phyloP scores from a whole-genome alignment of 2,113 vertebrate species.

The Anas platyrhynchos region DNA sequence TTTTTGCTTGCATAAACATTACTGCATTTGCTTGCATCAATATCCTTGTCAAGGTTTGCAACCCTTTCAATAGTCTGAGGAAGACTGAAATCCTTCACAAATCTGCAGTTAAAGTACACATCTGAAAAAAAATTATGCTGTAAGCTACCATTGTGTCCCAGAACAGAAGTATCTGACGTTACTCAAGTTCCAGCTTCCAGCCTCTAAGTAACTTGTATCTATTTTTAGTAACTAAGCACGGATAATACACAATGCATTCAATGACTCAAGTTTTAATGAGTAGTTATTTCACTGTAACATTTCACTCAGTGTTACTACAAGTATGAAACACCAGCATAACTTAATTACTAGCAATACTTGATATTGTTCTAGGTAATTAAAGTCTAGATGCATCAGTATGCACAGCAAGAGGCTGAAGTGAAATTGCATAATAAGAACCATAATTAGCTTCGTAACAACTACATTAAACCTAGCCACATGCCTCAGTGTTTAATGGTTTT shows the following conservation, averaged over 20 bases:
- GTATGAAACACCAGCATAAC: neutral
- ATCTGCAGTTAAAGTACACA: neutral
- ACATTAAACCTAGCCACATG: neutral
- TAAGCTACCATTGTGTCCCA: neutral
- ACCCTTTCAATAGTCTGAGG: neutral
- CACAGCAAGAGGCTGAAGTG: neutral
- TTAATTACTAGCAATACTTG: slow-evolving; percentile 15
- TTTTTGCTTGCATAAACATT: neutral
- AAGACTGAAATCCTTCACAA: neutral
- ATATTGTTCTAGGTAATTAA: neutral
- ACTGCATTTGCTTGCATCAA: neutral
- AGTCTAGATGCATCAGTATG: slow-evolving; percentile 10
- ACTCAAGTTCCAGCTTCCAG: neutral
- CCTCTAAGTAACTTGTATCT: neutral
- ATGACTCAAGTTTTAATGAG: slow-evolving; percentile 26
- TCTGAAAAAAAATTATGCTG: neutral
- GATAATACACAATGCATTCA: neutral
- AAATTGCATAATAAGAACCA: neutral
- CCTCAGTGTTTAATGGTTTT: neutral
- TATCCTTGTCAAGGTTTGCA: neutral
- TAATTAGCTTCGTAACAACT: neutral
- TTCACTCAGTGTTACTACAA: neutral
- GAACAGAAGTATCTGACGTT: neutral
- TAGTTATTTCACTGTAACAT: neutral
- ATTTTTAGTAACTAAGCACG: neutral